Percentiles rank a stretch among this genome's conserved stretches.
Conservation (phyloP, 2,113 vertebrate species). For the Corythaeola cristata region DNA sequence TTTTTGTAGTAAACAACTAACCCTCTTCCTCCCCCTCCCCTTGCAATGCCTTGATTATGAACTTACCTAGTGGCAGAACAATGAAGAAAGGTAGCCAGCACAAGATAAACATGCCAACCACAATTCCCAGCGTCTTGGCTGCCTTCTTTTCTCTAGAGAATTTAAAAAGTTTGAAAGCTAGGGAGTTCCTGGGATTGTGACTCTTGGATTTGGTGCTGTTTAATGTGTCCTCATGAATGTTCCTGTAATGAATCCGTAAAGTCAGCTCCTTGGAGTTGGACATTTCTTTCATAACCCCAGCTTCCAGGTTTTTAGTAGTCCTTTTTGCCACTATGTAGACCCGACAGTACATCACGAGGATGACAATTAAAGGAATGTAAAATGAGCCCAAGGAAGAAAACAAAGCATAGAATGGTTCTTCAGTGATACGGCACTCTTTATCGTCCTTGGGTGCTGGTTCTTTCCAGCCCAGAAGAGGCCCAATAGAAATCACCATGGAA, state of each 20-base stretch:
- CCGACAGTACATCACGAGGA: conserved; percentile 93
- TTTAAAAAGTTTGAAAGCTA: conserved; percentile 91
- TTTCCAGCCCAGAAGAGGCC: conserved; percentile 95
- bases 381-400: conserved; percentile 98
- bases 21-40: not conserved
- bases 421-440: conserved; percentile 88
- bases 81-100: conserved; percentile 97
- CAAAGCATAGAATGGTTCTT: conserved; percentile 94
- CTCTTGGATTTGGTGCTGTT: conserved; percentile 80
- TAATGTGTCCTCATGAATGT: conserved; percentile 83
- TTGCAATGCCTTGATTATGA: not conserved
- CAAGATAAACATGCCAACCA: conserved; percentile 94
- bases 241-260: conserved; percentile 90
- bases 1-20: not conserved
- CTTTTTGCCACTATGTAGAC: conserved; percentile 95
- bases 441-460: conserved; percentile 89
- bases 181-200: conserved; percentile 85
- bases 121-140: conserved; percentile 92
- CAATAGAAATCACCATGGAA: conserved; percentile 95
- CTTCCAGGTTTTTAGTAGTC: conserved; percentile 95
- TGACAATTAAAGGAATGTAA: conserved; percentile 92
- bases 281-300: conserved; percentile 94
- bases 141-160: conserved; percentile 97
- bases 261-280: conserved; percentile 93
- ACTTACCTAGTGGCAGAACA: conserved; percentile 90